Base-by-base conservation (phyloP, 1,140 invertebrate species). In the Rhyzopertha dominica region DNA sequence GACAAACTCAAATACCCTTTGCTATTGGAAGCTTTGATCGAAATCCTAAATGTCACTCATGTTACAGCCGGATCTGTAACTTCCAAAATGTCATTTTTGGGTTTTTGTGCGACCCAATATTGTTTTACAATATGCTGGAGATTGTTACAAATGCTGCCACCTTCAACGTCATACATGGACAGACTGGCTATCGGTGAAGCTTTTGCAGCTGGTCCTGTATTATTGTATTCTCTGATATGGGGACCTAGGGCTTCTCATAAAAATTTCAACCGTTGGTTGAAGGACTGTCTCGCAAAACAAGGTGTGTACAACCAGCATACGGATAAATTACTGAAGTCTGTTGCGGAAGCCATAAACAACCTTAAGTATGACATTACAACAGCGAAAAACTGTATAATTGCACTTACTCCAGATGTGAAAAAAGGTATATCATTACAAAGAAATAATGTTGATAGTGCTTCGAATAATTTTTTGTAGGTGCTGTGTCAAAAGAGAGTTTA, bases 1-100 rank as follows among this genome's bases (percentile, higher is more conserved):
- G 92, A 96, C 61, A 88, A 87, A 68, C 70, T 96, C 24, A 86
- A 91, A 56, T 97, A 97, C 73, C 82, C 85, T 1, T 65, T 86
- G 20, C 66, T 98, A 8, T 82, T 96, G 41, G 85, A 94, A 58
- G 85, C 90, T 1, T 68, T 95, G 9, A 81, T 95, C 24, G 82
- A 85, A 54, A 83, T 94, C 25, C 67, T 87, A 1, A 79, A 80
- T 37, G 74, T 89, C 1, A 78, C 82, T 1, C 84, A 89, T 63
- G 70, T 38, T 70, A 67, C 74, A 51, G 57, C 36, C 37, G 58
- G 48, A 36, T 17, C 58, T 4, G 48, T 71, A 4, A 73, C 73
- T 39, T 58, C 67, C 4, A 82, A 78, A 59, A 73, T 78, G 43
- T 77, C 75, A 19, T 75, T 78, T 37, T 79, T 81, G 20, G 84